Evolutionary conservation across 2,888 invertebrate species (phyloP).

Genomic region (Trissoscelio sp.): DNA sequence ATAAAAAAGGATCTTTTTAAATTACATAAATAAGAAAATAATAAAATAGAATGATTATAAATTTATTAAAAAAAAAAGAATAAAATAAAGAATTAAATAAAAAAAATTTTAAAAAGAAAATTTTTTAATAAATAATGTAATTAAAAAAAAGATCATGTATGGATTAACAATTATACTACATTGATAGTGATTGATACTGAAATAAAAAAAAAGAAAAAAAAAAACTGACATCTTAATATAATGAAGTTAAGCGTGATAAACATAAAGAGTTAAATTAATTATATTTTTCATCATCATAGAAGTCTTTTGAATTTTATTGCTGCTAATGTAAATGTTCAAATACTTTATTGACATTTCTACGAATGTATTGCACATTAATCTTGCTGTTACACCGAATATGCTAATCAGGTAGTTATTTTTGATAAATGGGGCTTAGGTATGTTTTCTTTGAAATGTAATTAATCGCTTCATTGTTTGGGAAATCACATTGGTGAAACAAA

Average conservation of each 20-base stretch:
- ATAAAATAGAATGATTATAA: too few species aligned
- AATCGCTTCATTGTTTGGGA: slow-evolving; percentile 20
- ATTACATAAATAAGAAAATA: too few species aligned
- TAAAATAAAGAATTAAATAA: too few species aligned
- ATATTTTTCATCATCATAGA: slow-evolving; percentile 28
- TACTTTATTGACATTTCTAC: slow-evolving; percentile 56
- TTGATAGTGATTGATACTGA: too few species aligned
- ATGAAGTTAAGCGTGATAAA: slow-evolving; percentile 23
- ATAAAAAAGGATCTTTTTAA: too few species aligned
- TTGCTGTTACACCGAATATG: slow-evolving; percentile 35
- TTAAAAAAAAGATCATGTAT: too few species aligned
- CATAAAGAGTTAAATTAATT: slow-evolving; percentile 36
- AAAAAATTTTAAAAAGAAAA: too few species aligned
- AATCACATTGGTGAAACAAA: background rate
- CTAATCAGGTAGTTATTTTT: slow-evolving; percentile 37
- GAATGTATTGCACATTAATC: slow-evolving; percentile 46
- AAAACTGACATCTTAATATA: slow-evolving; percentile 13
- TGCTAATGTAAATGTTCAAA: slow-evolving; percentile 53
- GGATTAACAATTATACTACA: too few species aligned
- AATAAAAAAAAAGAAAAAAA: too few species aligned
- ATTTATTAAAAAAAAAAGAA: too few species aligned
- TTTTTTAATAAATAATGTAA: too few species aligned
- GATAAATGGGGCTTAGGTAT: slow-evolving; percentile 25
- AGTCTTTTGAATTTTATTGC: slow-evolving; percentile 38
- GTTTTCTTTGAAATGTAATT: slow-evolving; percentile 16